Evolutionary conservation across 2,113 vertebrate genomes (phyloP).

Genomic region (Dipodomys spectabilis): DNA sequence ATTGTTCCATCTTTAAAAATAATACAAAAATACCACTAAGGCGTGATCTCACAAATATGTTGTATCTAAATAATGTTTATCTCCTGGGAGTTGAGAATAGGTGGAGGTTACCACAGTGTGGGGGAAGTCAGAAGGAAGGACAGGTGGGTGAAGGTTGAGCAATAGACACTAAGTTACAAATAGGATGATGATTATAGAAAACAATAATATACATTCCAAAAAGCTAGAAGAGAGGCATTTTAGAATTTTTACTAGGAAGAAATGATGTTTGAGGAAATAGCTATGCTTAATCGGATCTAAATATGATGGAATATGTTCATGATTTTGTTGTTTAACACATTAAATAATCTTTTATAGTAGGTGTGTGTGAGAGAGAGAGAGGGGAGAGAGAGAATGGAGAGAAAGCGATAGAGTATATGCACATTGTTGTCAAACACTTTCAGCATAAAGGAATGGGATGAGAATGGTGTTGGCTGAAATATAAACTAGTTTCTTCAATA

Average conservation of each 20-base stretch:
- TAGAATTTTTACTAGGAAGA: neutral
- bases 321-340: too few relatives aligned
- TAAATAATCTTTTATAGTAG: too few relatives aligned
- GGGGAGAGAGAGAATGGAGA: too few relatives aligned
- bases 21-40: neutral
- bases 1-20: neutral
- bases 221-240: neutral
- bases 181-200: neutral
- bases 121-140: too few relatives aligned
- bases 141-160: neutral
- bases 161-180: neutral
- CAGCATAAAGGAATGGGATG: neutral
- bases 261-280: neutral
- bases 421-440: neutral
- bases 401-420: too few relatives aligned
- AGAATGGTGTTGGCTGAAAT: neutral
- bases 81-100: too few relatives aligned
- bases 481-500: neutral
- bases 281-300: neutral
- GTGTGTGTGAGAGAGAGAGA: too few relatives aligned
- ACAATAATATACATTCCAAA: neutral
- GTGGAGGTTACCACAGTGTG: neutral
- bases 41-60: neutral
- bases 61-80: neutral
- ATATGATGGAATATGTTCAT: neutral